phyloP scores from a whole-genome alignment of 2,113 vertebrate genomes.

The Zosterops hypoxanthus region DNA sequence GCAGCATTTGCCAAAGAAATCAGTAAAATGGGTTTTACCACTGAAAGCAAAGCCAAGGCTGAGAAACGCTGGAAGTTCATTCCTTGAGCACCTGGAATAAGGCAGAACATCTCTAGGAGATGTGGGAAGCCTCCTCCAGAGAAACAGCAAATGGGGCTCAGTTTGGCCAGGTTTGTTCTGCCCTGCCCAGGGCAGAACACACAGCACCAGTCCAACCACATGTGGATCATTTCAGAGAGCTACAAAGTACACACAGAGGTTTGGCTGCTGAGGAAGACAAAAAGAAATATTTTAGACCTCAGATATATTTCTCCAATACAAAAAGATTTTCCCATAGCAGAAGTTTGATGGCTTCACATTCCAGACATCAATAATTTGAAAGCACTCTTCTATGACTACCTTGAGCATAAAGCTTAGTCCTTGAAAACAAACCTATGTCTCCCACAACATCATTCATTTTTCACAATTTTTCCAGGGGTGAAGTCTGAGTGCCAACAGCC shows the following conservation, averaged over 20 bases:
- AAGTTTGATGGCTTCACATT: not conserved
- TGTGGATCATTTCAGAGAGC: not conserved
- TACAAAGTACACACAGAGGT: not conserved
- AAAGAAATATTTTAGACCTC: not conserved
- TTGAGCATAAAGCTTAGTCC: not conserved
- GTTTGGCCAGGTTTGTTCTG: not conserved
- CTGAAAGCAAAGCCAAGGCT: not conserved
- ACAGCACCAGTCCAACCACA: not conserved
- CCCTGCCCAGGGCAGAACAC: not conserved
- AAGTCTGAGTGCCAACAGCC: not conserved
- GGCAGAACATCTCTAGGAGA: not conserved
- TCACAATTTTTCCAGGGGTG: not conserved
- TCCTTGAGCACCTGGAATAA: not conserved
- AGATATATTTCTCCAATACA: not conserved
- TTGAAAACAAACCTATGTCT: not conserved
- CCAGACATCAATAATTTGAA: not conserved
- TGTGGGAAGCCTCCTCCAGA: not conserved
- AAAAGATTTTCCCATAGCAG: not conserved
- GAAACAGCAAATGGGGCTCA: not conserved
- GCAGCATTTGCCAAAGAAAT: not conserved
- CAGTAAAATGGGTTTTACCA: not conserved
- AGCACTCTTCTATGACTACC: not conserved
- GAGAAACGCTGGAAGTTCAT: no score
- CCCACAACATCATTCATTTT: not conserved
- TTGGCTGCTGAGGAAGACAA: not conserved